A percentile compares a stretch with the other conserved stretches of the same genome.
Conservation (phyloP, 1,140 invertebrate genomes). For the Zaprionus ornatus region DNA sequence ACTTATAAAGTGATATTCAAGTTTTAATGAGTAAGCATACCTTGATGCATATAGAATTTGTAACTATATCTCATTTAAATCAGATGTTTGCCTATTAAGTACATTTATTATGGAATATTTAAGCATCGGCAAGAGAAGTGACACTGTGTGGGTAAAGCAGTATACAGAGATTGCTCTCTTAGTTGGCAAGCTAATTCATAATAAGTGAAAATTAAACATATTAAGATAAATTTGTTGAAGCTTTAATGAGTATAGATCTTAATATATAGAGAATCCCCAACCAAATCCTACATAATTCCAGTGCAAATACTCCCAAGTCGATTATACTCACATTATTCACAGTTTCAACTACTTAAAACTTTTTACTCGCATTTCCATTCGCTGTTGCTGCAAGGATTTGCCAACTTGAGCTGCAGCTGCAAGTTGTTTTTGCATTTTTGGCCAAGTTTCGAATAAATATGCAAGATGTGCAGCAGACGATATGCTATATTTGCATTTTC, state of each 20-base stretch:
- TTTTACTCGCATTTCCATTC: conserved; percentile 29
- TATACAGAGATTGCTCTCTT: not conserved
- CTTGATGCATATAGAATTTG: too few species aligned
- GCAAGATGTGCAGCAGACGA: not conserved
- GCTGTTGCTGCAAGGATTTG: conserved; percentile 8
- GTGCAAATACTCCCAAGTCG: not conserved
- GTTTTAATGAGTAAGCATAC: too few species aligned
- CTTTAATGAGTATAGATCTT: not conserved
- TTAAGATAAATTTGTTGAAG: not conserved
- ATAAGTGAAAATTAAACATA: not conserved
- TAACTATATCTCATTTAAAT: too few species aligned
- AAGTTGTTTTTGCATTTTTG: conserved; percentile 32
- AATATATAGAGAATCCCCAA: not conserved
- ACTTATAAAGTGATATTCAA: too few species aligned
- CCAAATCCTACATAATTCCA: not conserved
- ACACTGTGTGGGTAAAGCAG: not conserved
- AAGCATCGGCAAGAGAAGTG: not conserved
- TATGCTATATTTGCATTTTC: conserved; percentile 9
- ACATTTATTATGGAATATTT: not conserved
- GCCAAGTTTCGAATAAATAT: conserved; percentile 25
- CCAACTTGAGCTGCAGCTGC: not conserved
- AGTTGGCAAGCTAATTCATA: too few species aligned
- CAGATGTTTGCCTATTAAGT: not conserved
- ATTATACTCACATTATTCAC: conserved; percentile 12
- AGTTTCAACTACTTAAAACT: conserved; percentile 13